A percentile compares a stretch with the other conserved stretches of the same genome.
These are phyloP conservation scores for Phaenicophaeus curvirostris DNA, from an alignment of 2,797 vertebrate genomes.

Conservation along the genomic window DNA sequence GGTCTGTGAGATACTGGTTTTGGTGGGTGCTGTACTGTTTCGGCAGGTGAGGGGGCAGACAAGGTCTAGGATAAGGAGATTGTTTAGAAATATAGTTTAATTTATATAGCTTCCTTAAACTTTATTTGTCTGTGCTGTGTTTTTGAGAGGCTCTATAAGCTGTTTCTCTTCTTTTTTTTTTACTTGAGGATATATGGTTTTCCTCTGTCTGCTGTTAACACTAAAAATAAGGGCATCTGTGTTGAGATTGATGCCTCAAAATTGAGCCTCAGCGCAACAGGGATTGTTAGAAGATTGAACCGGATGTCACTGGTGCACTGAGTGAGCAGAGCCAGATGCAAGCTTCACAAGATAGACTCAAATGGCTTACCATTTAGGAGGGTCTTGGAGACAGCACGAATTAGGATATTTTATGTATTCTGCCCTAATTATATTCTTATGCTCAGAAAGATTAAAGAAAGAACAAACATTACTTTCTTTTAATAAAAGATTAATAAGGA, in stretches of 20 bases:
- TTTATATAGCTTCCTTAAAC: neutral
- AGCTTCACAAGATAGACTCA: neutral
- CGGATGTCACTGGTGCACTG: neutral
- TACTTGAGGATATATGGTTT: neutral
- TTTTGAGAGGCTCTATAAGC: neutral
- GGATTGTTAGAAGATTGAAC: neutral
- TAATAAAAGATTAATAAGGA: neutral
- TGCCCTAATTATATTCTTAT: neutral
- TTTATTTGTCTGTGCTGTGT: neutral
- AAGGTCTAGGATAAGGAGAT: neutral
- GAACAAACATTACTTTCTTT: neutral
- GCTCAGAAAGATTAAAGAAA: neutral
- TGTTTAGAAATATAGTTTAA: neutral
- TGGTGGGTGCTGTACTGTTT: neutral
- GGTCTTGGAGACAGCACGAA: neutral
- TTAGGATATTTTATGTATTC: neutral
- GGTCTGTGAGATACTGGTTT: neutral
- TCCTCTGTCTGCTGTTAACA: neutral
- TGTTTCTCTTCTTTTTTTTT: neutral
- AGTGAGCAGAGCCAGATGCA: neutral
- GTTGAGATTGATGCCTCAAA: neutral
- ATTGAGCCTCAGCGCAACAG: neutral
- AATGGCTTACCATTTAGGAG: neutral
- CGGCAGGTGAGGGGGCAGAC: neutral
- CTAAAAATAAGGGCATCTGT: neutral